These are phyloP conservation scores for Stichopus chloronotus DNA, from an alignment of 35 echinoderm and acorn worm species.

Conservation along the genomic window DNA sequence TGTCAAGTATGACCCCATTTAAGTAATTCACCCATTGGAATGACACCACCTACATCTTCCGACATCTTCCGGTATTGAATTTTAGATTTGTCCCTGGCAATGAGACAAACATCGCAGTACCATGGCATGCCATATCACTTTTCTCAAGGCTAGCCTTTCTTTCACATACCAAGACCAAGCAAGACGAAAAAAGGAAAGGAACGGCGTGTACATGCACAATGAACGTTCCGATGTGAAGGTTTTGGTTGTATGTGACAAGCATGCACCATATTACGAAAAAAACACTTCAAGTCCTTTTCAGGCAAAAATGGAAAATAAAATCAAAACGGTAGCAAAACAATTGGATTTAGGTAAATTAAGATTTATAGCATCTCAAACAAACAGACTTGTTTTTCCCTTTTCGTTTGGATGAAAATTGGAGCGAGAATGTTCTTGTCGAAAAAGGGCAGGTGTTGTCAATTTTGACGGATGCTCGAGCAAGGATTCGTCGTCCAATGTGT, in stretches of 20 bases:
- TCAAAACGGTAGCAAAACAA: neutral
- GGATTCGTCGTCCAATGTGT: conserved; percentile 52
- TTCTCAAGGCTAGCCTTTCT: no score
- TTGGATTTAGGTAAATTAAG: neutral
- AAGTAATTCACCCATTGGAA: no score
- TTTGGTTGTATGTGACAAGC: neutral
- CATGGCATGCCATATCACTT: no score
- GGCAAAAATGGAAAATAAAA: neutral
- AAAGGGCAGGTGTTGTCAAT: neutral
- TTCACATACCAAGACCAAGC: no score
- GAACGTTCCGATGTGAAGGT: no score
- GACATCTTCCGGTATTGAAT: no score
- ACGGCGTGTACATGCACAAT: neutral
- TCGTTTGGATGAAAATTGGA: neutral
- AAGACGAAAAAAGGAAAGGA: neutral
- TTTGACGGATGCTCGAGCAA: conserved; percentile 5
- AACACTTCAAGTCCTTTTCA: neutral
- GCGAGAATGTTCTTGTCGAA: neutral
- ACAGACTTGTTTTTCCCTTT: neutral
- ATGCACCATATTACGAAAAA: neutral
- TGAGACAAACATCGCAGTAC: no score
- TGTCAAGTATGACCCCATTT: no score
- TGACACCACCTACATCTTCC: no score
- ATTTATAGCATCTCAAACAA: neutral
- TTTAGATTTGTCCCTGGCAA: no score